These are phyloP conservation scores for Antheraea mylitta DNA, from an alignment of 1,140 invertebrate species.

Conservation along the genomic window DNA sequence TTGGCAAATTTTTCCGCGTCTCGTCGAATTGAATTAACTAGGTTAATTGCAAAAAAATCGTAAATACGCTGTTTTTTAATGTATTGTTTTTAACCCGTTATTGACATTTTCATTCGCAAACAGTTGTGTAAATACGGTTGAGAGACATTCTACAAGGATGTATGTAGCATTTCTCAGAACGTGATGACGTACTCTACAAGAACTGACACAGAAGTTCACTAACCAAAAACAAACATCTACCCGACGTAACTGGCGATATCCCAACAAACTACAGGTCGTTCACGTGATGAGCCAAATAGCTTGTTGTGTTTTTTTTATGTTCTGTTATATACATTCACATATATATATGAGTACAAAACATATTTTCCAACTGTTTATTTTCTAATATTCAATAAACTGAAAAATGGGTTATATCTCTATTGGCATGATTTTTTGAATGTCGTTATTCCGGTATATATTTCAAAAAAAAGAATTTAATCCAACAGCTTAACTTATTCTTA, in stretches of 20 bases:
- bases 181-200: background rate
- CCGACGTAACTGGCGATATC: background rate
- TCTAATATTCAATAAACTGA: no score
- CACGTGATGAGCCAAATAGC: constrained; percentile 3
- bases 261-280: constrained; percentile 2
- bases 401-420: no score
- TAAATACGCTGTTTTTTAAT: background rate
- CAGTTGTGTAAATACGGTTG: background rate
- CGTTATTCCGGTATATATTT: no score
- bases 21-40: background rate
- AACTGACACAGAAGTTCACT: background rate
- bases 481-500: no score
- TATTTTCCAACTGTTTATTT: no score
- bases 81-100: background rate
- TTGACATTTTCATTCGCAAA: background rate
- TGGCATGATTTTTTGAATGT: no score
- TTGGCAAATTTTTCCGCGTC: background rate
- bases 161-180: background rate
- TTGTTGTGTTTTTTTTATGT: background rate
- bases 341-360: background rate
- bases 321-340: background rate
- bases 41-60: background rate
- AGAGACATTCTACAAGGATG: background rate
- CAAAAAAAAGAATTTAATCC: no score
- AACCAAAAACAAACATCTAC: background rate